Percentiles rank a stretch among this genome's conserved stretches.
Conservation (phyloP, 1,140 invertebrate species). For the Papilio glaucus region DNA sequence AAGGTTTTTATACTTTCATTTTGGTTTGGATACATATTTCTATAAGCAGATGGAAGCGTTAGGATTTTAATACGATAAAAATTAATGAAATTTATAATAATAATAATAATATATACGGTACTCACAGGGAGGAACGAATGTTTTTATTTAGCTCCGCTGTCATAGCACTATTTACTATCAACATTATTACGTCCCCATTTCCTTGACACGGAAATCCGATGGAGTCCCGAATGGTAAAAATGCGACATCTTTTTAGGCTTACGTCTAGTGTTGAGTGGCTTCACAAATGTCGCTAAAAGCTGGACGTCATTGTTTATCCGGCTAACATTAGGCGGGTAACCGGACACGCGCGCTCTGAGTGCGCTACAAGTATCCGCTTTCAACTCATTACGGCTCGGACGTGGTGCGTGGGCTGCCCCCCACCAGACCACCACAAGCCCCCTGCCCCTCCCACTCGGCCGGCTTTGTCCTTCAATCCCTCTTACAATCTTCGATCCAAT, state of each 20-base stretch:
- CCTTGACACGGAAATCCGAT: slow-evolving; percentile 51
- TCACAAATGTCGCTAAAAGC: slow-evolving; percentile 83
- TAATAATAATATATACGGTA: not conserved
- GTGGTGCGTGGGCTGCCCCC: slow-evolving; percentile 74
- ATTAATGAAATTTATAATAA: not conserved
- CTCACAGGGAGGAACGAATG: not conserved
- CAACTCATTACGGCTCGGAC: slow-evolving; percentile 82
- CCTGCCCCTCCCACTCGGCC: slow-evolving; percentile 55
- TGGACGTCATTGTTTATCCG: slow-evolving; percentile 83
- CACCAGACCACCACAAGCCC: slow-evolving; percentile 37
- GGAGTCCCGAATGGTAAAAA: slow-evolving; percentile 73
- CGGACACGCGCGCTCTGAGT: slow-evolving; percentile 81
- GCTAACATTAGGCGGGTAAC: slow-evolving; percentile 82
- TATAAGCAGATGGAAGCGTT: no score
- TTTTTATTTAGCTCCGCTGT: not conserved
- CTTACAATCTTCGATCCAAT: slow-evolving; percentile 78
- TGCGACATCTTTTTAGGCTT: slow-evolving; percentile 79
- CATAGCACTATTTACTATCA: slow-evolving; percentile 12
- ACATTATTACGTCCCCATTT: slow-evolving; percentile 42
- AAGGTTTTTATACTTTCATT: no score
- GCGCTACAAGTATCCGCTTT: slow-evolving; percentile 83
- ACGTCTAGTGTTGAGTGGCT: slow-evolving; percentile 80
- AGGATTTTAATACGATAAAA: no score
- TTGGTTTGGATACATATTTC: no score
- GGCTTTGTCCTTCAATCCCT: slow-evolving; percentile 79